A percentile compares a stretch with the other conserved stretches of the same genome.
phyloP scores from a whole-genome alignment of 2,888 invertebrate genomes.

The Mythimna ferrago region DNA sequence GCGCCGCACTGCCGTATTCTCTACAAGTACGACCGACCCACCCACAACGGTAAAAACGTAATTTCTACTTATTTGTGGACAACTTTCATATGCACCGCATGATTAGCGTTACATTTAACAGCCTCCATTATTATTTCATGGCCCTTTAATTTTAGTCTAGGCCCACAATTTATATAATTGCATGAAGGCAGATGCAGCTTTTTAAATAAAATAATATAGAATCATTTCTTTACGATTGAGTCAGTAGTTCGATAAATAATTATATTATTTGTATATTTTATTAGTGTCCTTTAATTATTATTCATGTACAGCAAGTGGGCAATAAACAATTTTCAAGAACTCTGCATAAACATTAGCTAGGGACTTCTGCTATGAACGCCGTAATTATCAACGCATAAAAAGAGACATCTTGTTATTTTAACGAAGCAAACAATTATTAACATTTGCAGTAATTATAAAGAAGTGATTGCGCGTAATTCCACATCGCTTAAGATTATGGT shows the following conservation, averaged over 20 bases:
- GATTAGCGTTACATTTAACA: conserved; percentile 14
- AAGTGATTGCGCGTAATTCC: conserved; percentile 51
- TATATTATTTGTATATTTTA: conserved; percentile 37
- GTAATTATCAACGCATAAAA: conserved; percentile 62
- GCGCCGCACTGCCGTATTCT: conserved; percentile 36
- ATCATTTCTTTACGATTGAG: conserved; percentile 1
- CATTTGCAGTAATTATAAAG: conserved; percentile 57
- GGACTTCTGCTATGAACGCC: conserved; percentile 30
- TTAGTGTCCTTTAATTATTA: conserved; percentile 43
- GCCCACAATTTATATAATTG: background rate
- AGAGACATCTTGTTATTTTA: conserved; percentile 59
- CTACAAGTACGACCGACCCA: conserved; percentile 40
- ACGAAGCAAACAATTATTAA: conserved; percentile 60
- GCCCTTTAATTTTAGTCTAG: background rate
- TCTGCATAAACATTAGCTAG: conserved; percentile 42
- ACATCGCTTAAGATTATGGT: conserved; percentile 64
- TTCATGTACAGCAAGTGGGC: conserved; percentile 34
- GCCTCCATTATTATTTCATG: background rate
- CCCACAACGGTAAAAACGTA: conserved; percentile 42
- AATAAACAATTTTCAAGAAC: conserved; percentile 49
- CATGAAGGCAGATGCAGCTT: conserved; percentile 2
- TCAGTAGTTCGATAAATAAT: conserved; percentile 16
- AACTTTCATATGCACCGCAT: conserved; percentile 37
- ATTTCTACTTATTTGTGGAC: conserved; percentile 44
- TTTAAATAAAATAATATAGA: conserved; percentile 20